phyloP scores from a whole-genome alignment of 1,140 invertebrate genomes.

The Drosophila ohnishii region DNA sequence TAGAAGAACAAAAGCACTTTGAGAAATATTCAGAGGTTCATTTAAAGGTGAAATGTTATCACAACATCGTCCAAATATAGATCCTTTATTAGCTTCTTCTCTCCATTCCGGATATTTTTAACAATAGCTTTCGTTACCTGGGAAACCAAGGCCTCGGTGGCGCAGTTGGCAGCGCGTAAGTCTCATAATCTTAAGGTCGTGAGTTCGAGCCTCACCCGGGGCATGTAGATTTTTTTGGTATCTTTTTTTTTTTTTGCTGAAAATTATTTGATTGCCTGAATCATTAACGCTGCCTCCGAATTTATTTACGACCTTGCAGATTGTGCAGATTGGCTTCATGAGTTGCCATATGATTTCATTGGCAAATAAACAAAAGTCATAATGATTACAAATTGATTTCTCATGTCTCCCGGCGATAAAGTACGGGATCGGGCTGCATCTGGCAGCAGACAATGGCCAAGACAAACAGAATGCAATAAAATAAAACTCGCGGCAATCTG shows the following conservation, averaged over 20 bases:
- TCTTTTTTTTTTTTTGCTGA: not conserved
- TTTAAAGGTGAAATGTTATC: not conserved
- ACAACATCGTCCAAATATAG: not conserved
- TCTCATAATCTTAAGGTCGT: conserved; percentile 99
- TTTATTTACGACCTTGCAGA: conserved; percentile 4
- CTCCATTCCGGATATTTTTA: not conserved
- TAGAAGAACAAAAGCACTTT: not conserved
- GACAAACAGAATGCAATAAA: conserved; percentile 58
- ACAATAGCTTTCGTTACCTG: not conserved
- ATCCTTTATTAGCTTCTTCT: not conserved
- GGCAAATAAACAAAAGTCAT: conserved; percentile 46
- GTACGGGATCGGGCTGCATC: conserved; percentile 32
- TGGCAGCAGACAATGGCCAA: conserved; percentile 47
- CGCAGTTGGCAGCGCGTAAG: conserved; percentile 97
- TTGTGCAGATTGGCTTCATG: conserved; percentile 11
- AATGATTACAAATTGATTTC: conserved; percentile 72
- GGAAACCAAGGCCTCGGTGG: conserved; percentile 88
- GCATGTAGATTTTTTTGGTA: conserved; percentile 86
- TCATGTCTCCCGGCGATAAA: conserved; percentile 24
- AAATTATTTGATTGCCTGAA: conserved; percentile 4
- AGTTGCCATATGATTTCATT: conserved; percentile 35
- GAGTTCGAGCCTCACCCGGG: conserved; percentile 97
- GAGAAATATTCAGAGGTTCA: not conserved
- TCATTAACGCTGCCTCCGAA: not conserved
- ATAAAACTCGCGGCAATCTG: conserved; percentile 70